These are phyloP conservation scores for Glyphotaelius pellucidus DNA, from an alignment of 2,888 invertebrate species.

Conservation along the genomic window DNA sequence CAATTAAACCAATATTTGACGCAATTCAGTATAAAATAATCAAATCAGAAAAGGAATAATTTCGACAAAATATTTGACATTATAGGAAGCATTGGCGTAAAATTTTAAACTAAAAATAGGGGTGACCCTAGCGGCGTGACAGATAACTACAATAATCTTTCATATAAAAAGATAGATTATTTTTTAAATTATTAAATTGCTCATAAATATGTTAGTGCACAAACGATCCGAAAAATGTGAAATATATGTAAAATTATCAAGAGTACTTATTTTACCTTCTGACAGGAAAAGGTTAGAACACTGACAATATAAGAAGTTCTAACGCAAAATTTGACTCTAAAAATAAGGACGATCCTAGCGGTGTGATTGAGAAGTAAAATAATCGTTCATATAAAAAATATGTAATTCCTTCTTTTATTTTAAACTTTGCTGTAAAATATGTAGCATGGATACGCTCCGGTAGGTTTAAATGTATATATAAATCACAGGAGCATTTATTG, in stretches of 20 bases:
- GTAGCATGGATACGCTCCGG: background rate
- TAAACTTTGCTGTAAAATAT: background rate
- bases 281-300: too few species aligned
- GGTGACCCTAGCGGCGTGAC: background rate
- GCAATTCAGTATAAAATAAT: background rate
- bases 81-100: constrained; percentile 6
- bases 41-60: background rate
- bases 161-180: too few species aligned
- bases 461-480: background rate
- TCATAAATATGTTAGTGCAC: too few species aligned
- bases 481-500: background rate
- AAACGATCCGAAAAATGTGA: too few species aligned
- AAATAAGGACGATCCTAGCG: background rate
- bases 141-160: background rate
- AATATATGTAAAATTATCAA: too few species aligned
- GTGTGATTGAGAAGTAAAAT: background rate
- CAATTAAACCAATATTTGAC: background rate
- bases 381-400: background rate
- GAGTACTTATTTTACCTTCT: too few species aligned
- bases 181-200: too few species aligned
- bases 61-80: background rate
- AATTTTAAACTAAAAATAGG: background rate
- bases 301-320: too few species aligned
- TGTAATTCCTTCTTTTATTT: background rate
- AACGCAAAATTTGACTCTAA: background rate